Evolutionary conservation across 1,140 invertebrate genomes (phyloP).

Genomic region (Euura lappo): DNA sequence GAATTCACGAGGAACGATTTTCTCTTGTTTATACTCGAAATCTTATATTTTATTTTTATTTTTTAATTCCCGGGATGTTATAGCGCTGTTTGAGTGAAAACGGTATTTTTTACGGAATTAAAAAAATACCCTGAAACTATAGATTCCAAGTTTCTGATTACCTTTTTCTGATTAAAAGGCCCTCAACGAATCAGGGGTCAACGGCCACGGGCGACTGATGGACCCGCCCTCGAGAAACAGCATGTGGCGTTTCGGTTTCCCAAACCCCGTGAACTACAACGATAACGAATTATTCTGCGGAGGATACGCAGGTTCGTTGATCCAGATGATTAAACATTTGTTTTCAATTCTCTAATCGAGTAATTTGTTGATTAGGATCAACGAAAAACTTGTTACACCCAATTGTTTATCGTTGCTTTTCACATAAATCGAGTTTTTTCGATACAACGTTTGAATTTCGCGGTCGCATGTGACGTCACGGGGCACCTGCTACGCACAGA

Average conservation of each 20-base stretch:
- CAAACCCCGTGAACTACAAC: slow-evolving; percentile 92
- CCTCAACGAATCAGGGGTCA: slow-evolving; percentile 47
- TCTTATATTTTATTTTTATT: too few species aligned
- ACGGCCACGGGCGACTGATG: slow-evolving; percentile 83
- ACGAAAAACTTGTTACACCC: too few species aligned
- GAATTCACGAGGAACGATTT: too few species aligned
- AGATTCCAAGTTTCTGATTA: neutral
- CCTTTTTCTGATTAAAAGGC: slow-evolving; percentile 20
- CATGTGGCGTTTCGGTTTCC: slow-evolving; percentile 93
- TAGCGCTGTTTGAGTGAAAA: too few species aligned
- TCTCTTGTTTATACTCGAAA: too few species aligned
- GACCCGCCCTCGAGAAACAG: slow-evolving; percentile 90
- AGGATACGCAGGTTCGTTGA: slow-evolving; percentile 77
- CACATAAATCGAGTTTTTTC: too few species aligned
- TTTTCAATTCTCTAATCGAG: neutral
- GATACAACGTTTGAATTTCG: too few species aligned
- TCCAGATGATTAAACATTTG: slow-evolving; percentile 15
- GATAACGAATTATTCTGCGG: slow-evolving; percentile 88
- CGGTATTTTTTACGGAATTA: too few species aligned
- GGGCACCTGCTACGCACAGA: too few species aligned
- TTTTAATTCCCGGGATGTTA: too few species aligned
- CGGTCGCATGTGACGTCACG: too few species aligned
- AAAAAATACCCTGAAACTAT: neutral
- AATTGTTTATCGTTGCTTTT: too few species aligned
- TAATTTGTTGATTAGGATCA: neutral